These are phyloP conservation scores for Archips crataeganus DNA, from an alignment of 2,888 invertebrate genomes.

Conservation along the genomic window DNA sequence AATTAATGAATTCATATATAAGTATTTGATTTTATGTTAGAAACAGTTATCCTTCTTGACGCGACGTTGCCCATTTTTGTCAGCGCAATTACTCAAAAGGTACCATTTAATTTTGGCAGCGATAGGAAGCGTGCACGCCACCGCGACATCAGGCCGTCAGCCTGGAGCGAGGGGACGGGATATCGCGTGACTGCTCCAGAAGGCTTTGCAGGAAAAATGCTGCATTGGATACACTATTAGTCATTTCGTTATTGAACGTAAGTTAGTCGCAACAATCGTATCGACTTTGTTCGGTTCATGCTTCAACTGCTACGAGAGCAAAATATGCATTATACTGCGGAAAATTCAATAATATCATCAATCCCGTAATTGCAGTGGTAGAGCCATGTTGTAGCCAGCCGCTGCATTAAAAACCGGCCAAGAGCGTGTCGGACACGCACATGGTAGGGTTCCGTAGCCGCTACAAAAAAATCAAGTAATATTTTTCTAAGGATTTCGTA, in stretches of 20 bases:
- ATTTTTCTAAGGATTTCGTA: too few species aligned
- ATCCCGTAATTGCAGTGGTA: too few species aligned
- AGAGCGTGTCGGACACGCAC: too few species aligned
- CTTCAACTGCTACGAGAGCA: too few species aligned
- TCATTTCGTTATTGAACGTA: not conserved
- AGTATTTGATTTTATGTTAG: not conserved
- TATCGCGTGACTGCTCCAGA: slow-evolving; percentile 25
- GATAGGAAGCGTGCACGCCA: slow-evolving; percentile 3
- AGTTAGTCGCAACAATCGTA: not conserved
- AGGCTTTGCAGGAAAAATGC: slow-evolving; percentile 17
- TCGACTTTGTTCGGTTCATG: not conserved
- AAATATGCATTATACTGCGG: too few species aligned
- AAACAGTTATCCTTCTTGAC: not conserved
- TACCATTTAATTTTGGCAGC: not conserved
- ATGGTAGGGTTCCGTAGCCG: too few species aligned
- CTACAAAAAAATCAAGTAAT: too few species aligned
- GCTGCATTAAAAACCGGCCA: too few species aligned
- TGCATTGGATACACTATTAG: not conserved
- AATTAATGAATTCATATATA: not conserved
- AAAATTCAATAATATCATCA: too few species aligned
- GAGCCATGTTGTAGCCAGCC: too few species aligned
- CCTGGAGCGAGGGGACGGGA: not conserved
- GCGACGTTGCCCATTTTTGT: not conserved
- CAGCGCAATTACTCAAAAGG: not conserved
- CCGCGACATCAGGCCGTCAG: not conserved